Evolutionary conservation across 37 sponge, comb jelly and placozoan species (phyloP).

Genomic region (Ianthella basta): DNA sequence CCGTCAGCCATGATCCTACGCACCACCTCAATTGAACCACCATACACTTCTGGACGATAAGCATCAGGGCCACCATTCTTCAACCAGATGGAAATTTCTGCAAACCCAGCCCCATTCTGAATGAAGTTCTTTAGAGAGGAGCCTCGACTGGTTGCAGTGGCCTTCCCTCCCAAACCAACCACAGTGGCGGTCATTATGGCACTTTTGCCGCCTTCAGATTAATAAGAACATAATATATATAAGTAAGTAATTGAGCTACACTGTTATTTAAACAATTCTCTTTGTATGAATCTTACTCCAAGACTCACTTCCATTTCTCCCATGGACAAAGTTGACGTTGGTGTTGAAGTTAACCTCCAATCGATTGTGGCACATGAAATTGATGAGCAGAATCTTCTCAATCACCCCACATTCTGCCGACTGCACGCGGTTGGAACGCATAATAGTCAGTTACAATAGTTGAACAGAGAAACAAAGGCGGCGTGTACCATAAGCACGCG

Average conservation of each 20-base stretch:
- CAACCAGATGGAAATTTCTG: constrained; percentile 67
- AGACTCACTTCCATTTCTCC: constrained; percentile 94
- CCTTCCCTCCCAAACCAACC: constrained; percentile 92
- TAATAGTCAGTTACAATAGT: too few relatives aligned
- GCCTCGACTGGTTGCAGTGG: constrained; percentile 82
- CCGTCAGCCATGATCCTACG: constrained; percentile 74
- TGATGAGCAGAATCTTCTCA: constrained; percentile 60
- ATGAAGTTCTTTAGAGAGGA: constrained; percentile 89
- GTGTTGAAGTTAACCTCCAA: constrained; percentile 76
- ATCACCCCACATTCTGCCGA: constrained; percentile 2
- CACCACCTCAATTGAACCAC: constrained; percentile 69
- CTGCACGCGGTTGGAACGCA: neutral
- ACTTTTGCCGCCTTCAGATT: constrained; percentile 94
- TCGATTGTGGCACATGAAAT: constrained; percentile 98
- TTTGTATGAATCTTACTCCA: neutral
- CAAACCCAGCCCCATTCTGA: constrained; percentile 60
- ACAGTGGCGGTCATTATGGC: constrained; percentile 97
- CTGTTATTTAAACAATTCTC: neutral
- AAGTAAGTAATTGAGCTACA: too few relatives aligned
- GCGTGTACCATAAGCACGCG: too few relatives aligned
- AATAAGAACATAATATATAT: neutral
- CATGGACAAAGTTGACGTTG: constrained; percentile 92
- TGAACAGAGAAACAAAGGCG: too few relatives aligned
- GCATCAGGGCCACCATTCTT: constrained; percentile 78
- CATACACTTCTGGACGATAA: constrained; percentile 75